phyloP scores from a whole-genome alignment of 2,797 vertebrate genomes.

The Cryptoblepharus egeriae region DNA sequence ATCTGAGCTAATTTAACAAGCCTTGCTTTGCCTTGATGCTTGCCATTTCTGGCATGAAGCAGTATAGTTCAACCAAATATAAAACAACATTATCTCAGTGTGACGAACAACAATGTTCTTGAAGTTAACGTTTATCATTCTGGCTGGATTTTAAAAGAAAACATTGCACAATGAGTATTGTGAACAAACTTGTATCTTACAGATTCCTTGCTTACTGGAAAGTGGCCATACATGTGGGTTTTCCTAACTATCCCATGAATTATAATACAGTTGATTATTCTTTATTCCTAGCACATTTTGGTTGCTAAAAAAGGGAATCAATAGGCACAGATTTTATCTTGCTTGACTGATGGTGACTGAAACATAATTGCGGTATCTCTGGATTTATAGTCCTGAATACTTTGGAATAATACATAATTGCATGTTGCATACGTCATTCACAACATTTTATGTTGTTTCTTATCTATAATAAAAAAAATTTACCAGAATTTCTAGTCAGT shows the following conservation, averaged over 20 bases:
- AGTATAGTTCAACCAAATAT: neutral
- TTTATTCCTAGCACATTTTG: neutral
- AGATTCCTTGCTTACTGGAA: neutral
- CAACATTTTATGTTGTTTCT: neutral
- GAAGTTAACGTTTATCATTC: conserved; percentile 10
- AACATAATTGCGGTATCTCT: neutral
- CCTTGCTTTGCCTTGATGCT: neutral
- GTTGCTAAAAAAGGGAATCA: neutral
- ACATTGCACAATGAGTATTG: neutral
- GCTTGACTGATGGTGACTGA: neutral
- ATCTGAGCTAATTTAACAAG: neutral
- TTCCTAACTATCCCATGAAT: neutral
- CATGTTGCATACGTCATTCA: neutral
- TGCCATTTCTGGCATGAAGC: neutral
- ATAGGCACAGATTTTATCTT: neutral
- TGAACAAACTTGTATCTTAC: neutral
- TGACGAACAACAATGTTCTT: neutral
- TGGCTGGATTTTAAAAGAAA: neutral
- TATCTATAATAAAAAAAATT: neutral
- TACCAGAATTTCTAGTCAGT: neutral
- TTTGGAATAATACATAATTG: neutral
- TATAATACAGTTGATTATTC: neutral
- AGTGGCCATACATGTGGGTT: neutral
- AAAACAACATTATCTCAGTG: conserved; percentile 18
- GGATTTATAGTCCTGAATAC: neutral